Evolutionary conservation across 2,797 vertebrate species (phyloP).

Genomic region (Varecia variegata): DNA sequence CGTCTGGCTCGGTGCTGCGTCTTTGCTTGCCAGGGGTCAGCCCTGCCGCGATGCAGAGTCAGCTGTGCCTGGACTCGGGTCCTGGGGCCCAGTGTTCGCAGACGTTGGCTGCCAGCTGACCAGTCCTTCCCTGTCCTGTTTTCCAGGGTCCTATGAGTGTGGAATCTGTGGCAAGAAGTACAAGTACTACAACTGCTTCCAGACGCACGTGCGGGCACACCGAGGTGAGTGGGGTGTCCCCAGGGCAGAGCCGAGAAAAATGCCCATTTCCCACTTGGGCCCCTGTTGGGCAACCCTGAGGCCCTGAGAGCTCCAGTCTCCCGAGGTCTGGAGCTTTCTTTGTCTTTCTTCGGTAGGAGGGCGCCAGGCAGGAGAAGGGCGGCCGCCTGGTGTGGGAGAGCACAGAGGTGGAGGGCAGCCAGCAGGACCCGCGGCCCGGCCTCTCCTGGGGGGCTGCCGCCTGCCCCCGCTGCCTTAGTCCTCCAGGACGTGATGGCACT

Average conservation of each 20-base stretch:
- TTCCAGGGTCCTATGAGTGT: slow-evolving; percentile 96
- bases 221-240: slow-evolving; percentile 87
- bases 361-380: neutral
- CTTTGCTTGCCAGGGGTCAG: neutral
- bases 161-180: slow-evolving; percentile 99
- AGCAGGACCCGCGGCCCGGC: neutral
- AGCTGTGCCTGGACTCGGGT: neutral
- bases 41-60: too few relatives aligned
- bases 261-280: neutral
- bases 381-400: neutral
- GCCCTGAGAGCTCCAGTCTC: neutral
- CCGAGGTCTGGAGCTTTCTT: too few relatives aligned
- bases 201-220: slow-evolving; percentile 98
- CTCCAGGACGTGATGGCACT: rapidly evolving
- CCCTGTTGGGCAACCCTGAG: neutral
- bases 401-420: neutral
- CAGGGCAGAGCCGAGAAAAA: rapidly evolving
- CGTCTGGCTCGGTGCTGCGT: neutral
- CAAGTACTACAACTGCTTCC: slow-evolving; percentile 99
- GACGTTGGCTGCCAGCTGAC: slow-evolving; percentile 13
- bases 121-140: slow-evolving; percentile 73
- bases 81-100: neutral
- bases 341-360: neutral
- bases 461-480: rapidly evolving
- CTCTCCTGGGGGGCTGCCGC: neutral